Base-by-base conservation (phyloP, 2,113 vertebrate genomes). In the Pedionomus torquatus region DNA sequence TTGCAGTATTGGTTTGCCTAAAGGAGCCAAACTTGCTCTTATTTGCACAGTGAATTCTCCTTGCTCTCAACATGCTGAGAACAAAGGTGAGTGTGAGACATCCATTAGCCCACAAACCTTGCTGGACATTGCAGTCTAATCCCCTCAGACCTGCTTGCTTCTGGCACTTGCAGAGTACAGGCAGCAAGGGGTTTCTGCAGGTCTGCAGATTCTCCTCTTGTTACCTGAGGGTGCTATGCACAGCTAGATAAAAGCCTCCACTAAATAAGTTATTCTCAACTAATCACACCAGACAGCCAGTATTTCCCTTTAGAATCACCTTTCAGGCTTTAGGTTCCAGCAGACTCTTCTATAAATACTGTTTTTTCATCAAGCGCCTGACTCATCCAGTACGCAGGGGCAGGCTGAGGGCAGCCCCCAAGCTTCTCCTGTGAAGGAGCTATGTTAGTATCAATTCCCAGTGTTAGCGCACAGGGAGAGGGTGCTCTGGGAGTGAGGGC, bases 381-480 rank as follows among this genome's bases (percentile, higher is more conserved):
- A 69, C 28, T 30, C 37, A 69, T n/a, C 13, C 14, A 44, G 63
- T 26, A 25, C 58, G 16, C 26, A 24, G 33, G 33, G 63, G 44
- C 70, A 65, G 65, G 54, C 43, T 63, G 49, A 77, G n/a, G 3
- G 17, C 28, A 48, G 43, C 31, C 33, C 17, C 16, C 1, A 2
- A n/a, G 21, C 52, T 72, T 52, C 31, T 92, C 44, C 37, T 7
- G 31, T 0, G 0, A 83, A 71, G 39, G 16, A 65, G 13, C 23
- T 0, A 0, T 39, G 41, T 37, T 14, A 17, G 5, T 21, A 48
- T 41, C 16, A 5, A 5, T 41, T 66, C 31, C 71, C 79, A 90
- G 33, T 7, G 12, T 28, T 11, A 10, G 78, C 37, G 48, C 37
- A 17, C 0, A 1, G 28, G 39, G 4, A 5, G 19, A n/a, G 21